Conservation (phyloP, 2,888 invertebrate species). For the Dryobotodes eremita region DNA sequence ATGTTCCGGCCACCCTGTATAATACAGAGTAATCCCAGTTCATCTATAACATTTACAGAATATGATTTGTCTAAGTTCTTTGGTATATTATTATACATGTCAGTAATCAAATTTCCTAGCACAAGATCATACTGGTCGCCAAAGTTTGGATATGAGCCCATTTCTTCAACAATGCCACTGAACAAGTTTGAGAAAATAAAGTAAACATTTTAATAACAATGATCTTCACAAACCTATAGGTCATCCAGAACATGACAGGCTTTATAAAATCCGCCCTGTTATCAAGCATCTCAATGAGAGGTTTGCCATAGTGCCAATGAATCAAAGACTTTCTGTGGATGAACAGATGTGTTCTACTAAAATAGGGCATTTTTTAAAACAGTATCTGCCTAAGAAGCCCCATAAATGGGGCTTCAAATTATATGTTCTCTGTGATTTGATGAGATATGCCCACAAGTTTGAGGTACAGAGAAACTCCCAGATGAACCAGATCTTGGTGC, state of each 20-base stretch:
- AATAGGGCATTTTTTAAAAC: conserved; percentile 63
- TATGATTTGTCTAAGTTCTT: too few relatives aligned
- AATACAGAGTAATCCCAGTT: too few relatives aligned
- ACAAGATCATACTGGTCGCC: conserved; percentile 58
- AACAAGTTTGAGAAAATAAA: conserved; percentile 67
- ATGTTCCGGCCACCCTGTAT: too few relatives aligned
- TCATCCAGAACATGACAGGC: conserved; percentile 60
- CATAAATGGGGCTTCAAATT: conserved; percentile 67
- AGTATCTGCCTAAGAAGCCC: conserved; percentile 63
- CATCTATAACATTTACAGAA: too few relatives aligned
- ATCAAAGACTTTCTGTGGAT: conserved; percentile 70
- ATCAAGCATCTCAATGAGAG: conserved; percentile 68
- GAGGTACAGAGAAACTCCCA: too few relatives aligned
- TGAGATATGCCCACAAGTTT: conserved; percentile 57
- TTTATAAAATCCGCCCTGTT: conserved; percentile 69
- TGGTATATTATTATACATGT: conserved; percentile 29
- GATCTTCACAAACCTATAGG: conserved; percentile 61
- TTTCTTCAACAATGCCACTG: conserved; percentile 40
- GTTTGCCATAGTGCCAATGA: conserved; percentile 69
- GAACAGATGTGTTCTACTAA: conserved; percentile 65
- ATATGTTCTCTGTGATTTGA: conserved; percentile 61
- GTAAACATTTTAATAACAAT: conserved; percentile 71
- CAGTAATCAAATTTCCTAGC: conserved; percentile 48
- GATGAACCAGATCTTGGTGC: too few relatives aligned
- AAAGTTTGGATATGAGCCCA: conserved; percentile 50